A percentile compares a stretch with the other conserved stretches of the same genome.
phyloP scores from a whole-genome alignment of 2,888 invertebrate species.

The Belgica antarctica region DNA sequence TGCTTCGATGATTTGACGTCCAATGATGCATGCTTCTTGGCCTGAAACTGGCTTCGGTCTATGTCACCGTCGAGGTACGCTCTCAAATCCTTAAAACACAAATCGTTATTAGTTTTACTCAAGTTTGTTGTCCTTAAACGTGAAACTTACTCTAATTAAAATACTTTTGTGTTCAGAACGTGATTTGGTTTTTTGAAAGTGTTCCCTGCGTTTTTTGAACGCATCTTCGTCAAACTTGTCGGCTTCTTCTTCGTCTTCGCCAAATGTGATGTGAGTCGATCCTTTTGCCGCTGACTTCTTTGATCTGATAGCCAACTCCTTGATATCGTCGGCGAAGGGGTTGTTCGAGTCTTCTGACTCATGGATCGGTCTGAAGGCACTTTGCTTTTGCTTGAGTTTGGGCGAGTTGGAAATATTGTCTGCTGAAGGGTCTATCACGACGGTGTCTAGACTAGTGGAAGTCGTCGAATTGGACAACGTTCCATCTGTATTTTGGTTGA shows the following conservation, averaged over 20 bases:
- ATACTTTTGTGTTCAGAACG: conserved; percentile 54
- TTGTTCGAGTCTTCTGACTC: conserved; percentile 44
- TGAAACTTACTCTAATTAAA: conserved; percentile 49
- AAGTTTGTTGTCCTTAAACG: not conserved
- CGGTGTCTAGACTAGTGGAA: conserved; percentile 61
- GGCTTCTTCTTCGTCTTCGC: conserved; percentile 45
- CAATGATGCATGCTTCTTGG: conserved; percentile 55
- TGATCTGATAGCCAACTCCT: conserved; percentile 30
- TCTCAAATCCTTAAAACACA: conserved; percentile 50
- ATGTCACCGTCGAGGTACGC: conserved; percentile 53
- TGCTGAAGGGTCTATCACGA: conserved; percentile 45
- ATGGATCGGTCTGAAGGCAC: conserved; percentile 42
- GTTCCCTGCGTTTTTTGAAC: conserved; percentile 53
- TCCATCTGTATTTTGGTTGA: conserved; percentile 50
- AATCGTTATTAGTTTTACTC: conserved; percentile 15
- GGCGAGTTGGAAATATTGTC: conserved; percentile 42
- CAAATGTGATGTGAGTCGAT: conserved; percentile 54
- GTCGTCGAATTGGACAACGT: conserved; percentile 62
- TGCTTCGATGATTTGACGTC: conserved; percentile 54
- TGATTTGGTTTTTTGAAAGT: conserved; percentile 55
- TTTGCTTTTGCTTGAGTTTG: not conserved
- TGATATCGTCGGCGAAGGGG: conserved; percentile 37
- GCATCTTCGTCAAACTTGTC: conserved; percentile 54
- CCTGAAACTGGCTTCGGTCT: conserved; percentile 53
- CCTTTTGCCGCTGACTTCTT: conserved; percentile 46